phyloP scores from a whole-genome alignment of 2,113 vertebrate species.

The Ceyx margarethae region DNA sequence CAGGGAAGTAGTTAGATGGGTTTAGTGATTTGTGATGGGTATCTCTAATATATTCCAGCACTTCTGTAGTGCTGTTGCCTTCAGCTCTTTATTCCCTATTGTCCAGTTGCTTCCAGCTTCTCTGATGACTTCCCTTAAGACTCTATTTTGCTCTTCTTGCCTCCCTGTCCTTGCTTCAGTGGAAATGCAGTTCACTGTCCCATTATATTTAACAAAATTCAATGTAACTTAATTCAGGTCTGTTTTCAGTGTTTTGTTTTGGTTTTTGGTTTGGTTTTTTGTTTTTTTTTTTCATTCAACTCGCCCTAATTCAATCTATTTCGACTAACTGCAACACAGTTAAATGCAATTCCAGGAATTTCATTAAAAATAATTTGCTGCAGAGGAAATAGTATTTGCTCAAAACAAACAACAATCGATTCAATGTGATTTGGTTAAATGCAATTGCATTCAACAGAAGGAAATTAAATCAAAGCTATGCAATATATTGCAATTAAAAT shows the following conservation, averaged over 20 bases:
- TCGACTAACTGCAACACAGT: conserved; percentile 4
- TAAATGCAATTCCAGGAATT: conserved; percentile 51
- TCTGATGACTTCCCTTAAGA: neutral
- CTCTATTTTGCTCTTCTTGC: neutral
- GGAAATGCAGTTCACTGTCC: conserved; percentile 28
- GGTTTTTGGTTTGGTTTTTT: neutral
- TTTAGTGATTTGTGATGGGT: neutral
- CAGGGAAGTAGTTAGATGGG: neutral
- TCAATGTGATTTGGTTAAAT: conserved; percentile 47
- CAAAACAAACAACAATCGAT: conserved; percentile 35
- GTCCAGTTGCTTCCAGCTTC: neutral
- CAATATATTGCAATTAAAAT: conserved; percentile 33
- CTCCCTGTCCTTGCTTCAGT: neutral
- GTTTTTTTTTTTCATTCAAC: neutral
- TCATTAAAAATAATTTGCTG: conserved; percentile 58
- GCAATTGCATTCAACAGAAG: neutral
- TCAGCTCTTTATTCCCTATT: neutral
- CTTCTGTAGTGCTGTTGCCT: neutral
- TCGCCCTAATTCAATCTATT: conserved; percentile 54
- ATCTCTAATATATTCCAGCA: neutral
- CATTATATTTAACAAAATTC: conserved; percentile 22
- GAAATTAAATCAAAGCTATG: conserved; percentile 47
- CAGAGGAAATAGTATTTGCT: conserved; percentile 4
- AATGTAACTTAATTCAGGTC: conserved; percentile 10
- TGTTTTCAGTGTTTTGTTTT: neutral